phyloP scores from a whole-genome alignment of 1,140 invertebrate genomes.

The Alviniconcha marisindica region DNA sequence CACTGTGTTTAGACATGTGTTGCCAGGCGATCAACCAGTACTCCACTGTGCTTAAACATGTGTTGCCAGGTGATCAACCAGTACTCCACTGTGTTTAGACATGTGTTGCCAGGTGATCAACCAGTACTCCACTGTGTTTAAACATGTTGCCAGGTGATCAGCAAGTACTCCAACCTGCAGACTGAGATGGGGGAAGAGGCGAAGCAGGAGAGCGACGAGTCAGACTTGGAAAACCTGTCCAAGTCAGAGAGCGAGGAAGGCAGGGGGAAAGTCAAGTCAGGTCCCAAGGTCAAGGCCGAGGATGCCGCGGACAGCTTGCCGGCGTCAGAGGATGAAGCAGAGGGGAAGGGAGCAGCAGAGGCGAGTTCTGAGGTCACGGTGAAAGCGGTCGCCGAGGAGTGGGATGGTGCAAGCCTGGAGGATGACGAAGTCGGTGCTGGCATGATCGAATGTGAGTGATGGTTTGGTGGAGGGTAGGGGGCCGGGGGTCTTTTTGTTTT shows the following conservation, averaged over 20 bases:
- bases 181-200: conserved; percentile 35
- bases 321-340: background rate
- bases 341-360: background rate
- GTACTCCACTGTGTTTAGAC: too few species aligned
- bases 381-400: background rate
- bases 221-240: background rate
- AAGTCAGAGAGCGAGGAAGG: background rate
- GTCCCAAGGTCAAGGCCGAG: background rate
- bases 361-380: background rate
- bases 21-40: conserved; percentile 53
- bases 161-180: conserved; percentile 53
- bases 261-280: background rate
- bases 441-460: conserved; percentile 26
- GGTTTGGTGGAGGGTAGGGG: too few species aligned
- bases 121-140: too few species aligned
- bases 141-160: conserved; percentile 48
- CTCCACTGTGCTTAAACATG: background rate
- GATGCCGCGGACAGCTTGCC: background rate
- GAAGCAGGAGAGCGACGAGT: conserved; percentile 7
- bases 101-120: background rate
- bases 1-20: background rate
- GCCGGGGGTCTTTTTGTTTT: too few species aligned
- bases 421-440: background rate
- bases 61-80: background rate
- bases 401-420: too few species aligned